Percentiles rank a stretch among this genome's conserved stretches.
phyloP scores from a whole-genome alignment of 2,888 invertebrate species.

The Temnothorax ravouxi region DNA sequence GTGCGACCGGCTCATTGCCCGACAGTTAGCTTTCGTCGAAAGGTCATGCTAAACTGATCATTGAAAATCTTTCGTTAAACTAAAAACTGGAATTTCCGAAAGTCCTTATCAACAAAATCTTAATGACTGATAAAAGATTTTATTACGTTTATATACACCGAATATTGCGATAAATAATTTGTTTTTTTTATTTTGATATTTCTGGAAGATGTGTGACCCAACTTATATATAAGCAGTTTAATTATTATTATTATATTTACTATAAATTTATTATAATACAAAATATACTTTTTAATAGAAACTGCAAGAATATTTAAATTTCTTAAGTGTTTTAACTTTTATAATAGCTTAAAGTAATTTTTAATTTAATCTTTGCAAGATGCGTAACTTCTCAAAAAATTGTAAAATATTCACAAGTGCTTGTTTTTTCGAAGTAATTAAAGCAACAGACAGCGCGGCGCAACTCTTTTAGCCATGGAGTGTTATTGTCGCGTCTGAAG shows the following conservation, averaged over 20 bases:
- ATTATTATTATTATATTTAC: neutral
- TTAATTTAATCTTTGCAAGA: neutral
- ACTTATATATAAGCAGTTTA: neutral
- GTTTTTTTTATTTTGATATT: neutral
- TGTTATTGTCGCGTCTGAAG: slow-evolving; percentile 6
- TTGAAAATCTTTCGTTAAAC: neutral
- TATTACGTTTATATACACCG: neutral
- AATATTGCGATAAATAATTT: neutral
- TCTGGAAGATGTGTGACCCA: neutral
- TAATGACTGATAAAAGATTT: neutral
- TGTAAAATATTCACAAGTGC: neutral
- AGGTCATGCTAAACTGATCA: slow-evolving; percentile 37
- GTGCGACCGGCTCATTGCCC: slow-evolving; percentile 47
- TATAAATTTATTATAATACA: neutral
- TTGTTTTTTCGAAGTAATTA: neutral
- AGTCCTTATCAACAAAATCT: neutral
- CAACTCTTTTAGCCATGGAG: neutral
- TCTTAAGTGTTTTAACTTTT: neutral
- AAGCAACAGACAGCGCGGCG: neutral
- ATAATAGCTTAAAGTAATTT: neutral
- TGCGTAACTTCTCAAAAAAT: neutral
- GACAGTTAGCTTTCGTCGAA: slow-evolving; percentile 48
- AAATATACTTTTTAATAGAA: neutral
- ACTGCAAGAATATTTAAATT: slow-evolving; percentile 7
- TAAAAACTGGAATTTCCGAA: neutral